Conservation (phyloP, 2,797 vertebrate genomes). For the Neostethus bicornis region DNA sequence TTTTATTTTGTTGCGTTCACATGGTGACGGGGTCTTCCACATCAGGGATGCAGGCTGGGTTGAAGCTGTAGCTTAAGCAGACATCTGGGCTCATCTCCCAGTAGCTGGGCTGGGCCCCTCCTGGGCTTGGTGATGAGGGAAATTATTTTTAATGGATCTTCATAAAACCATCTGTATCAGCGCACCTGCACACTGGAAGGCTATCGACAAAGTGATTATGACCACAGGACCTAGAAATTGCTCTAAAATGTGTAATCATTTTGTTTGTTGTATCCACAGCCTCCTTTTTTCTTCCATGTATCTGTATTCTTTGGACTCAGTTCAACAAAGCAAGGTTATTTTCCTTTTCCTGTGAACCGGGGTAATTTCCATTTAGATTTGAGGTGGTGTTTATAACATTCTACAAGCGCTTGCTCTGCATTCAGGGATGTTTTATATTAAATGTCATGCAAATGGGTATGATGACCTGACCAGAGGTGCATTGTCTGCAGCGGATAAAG, state of each 20-base stretch:
- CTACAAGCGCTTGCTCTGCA: constrained; percentile 40
- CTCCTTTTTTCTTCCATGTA: constrained; percentile 59
- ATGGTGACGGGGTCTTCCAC: constrained; percentile 56
- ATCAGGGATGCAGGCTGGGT: constrained; percentile 45
- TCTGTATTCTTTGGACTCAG: constrained; percentile 64
- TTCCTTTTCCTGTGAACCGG: constrained; percentile 37
- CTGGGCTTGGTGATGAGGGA: constrained; percentile 79
- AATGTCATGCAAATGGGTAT: constrained; percentile 71
- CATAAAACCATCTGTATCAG: constrained; percentile 86
- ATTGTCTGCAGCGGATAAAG: constrained; percentile 74
- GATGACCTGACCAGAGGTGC: constrained; percentile 74
- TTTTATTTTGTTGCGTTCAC: constrained; percentile 48
- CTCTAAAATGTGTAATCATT: constrained; percentile 84
- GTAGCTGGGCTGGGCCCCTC: constrained; percentile 73
- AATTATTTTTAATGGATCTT: constrained; percentile 88
- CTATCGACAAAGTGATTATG: constrained; percentile 85
- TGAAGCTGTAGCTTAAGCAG: constrained; percentile 60
- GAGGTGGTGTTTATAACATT: constrained; percentile 45
- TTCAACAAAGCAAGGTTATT: constrained; percentile 68
- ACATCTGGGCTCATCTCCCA: constrained; percentile 71
- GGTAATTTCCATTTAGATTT: constrained; percentile 73
- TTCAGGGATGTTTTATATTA: constrained; percentile 60
- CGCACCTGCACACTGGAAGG: constrained; percentile 82
- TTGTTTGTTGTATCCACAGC: constrained; percentile 77
- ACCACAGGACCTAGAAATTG: constrained; percentile 80